Conservation (phyloP, 2,113 vertebrate genomes). For the Edolisoma coerulescens region DNA sequence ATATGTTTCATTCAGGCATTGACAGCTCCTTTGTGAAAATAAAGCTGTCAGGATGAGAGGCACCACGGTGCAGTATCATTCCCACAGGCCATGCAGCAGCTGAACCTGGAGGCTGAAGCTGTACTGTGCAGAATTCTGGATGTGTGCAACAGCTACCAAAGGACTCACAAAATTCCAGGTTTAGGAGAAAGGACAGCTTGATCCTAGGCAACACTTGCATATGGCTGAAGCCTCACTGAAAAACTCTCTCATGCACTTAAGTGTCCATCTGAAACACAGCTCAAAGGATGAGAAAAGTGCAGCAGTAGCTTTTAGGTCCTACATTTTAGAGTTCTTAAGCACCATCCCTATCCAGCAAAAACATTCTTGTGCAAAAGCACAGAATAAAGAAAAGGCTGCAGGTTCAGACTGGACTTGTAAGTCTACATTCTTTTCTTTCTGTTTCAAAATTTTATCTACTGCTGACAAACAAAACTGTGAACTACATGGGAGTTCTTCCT, state of each 20-base stretch:
- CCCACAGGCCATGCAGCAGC: background rate
- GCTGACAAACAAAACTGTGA: background rate
- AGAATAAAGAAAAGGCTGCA: background rate
- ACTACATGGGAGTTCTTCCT: background rate
- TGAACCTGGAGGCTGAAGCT: background rate
- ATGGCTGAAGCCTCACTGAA: background rate
- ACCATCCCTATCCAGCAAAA: background rate
- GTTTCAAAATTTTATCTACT: background rate
- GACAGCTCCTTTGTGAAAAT: background rate
- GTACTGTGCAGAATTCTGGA: background rate
- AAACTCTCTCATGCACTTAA: background rate
- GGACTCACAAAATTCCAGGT: background rate
- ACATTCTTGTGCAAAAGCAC: background rate
- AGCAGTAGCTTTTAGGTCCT: background rate
- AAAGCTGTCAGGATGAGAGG: conserved; percentile 12
- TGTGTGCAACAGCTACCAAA: background rate
- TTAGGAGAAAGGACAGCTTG: background rate
- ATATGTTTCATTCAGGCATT: background rate
- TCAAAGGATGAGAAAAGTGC: background rate
- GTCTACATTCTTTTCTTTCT: background rate
- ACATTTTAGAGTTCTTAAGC: background rate
- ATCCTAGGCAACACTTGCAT: background rate
- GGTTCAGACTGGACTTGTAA: background rate
- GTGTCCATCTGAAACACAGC: background rate
- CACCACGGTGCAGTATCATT: background rate